Conservation (phyloP, 2,888 invertebrate genomes). For the Apodemia duryi region DNA sequence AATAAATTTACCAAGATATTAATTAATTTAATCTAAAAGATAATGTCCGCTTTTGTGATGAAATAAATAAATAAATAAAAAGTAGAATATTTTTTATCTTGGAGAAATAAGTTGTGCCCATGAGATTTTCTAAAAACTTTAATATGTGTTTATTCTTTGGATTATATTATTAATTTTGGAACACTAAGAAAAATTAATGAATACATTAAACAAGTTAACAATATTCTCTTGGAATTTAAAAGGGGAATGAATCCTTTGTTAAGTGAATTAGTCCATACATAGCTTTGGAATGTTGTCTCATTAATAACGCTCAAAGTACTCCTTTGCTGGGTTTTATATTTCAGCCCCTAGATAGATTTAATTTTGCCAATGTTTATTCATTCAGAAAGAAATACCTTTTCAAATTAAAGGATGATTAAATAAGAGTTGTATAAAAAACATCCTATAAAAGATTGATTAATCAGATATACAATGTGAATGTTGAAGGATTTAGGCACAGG, state of each 20-base stretch:
- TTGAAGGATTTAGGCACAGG: not conserved
- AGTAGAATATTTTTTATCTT: too few relatives aligned
- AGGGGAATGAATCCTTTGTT: not conserved
- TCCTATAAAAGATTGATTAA: not conserved
- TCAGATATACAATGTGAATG: not conserved
- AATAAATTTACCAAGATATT: too few relatives aligned
- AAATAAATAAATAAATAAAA: too few relatives aligned
- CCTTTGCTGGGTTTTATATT: slow-evolving; percentile 1
- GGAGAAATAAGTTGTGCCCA: too few relatives aligned
- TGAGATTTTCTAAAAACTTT: too few relatives aligned
- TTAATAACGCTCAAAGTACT: slow-evolving; percentile 1
- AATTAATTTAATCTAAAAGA: too few relatives aligned
- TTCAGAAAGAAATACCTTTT: not conserved
- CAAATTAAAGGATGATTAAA: not conserved
- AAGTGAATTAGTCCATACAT: not conserved
- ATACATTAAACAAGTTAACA: too few relatives aligned
- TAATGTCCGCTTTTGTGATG: too few relatives aligned
- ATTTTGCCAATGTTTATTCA: not conserved
- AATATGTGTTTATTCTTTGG: too few relatives aligned
- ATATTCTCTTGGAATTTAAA: too few relatives aligned
- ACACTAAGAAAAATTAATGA: too few relatives aligned
- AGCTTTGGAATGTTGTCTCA: not conserved
- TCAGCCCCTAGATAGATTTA: not conserved
- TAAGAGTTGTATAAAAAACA: not conserved
- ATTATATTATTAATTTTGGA: too few relatives aligned